Conservation (phyloP, 2,888 invertebrate genomes). For the Crossocerus cetratus region DNA sequence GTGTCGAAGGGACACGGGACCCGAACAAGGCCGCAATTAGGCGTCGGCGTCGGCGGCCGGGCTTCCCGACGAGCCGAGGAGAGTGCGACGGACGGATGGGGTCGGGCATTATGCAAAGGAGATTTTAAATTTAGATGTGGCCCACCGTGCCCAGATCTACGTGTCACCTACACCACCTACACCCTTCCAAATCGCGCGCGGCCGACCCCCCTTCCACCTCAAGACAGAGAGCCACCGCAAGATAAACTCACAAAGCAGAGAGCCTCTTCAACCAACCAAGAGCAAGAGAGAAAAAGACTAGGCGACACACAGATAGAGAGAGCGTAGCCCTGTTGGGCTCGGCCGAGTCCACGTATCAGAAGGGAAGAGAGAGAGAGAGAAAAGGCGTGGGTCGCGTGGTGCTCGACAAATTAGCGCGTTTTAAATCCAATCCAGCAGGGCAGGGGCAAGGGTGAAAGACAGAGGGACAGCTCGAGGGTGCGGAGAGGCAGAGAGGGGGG, state of each 20-base stretch:
- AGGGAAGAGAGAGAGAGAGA: constrained; percentile 15
- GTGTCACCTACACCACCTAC: constrained; percentile 19
- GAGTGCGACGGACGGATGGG: constrained; percentile 38
- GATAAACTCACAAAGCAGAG: background rate
- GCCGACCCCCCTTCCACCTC: background rate
- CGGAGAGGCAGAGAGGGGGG: constrained; percentile 1
- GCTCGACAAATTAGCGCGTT: constrained; percentile 76
- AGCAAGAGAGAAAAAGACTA: background rate
- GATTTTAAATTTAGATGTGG: constrained; percentile 76
- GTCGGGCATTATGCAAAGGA: constrained; percentile 75
- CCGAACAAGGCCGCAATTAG: constrained; percentile 73
- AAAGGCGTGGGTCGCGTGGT: constrained; percentile 57
- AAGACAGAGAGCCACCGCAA: background rate
- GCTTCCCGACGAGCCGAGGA: constrained; percentile 54
- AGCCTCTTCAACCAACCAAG: background rate
- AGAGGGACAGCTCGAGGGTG: background rate
- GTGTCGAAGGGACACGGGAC: constrained; percentile 72
- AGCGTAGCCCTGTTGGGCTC: background rate
- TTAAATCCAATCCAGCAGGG: constrained; percentile 74
- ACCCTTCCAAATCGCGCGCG: background rate
- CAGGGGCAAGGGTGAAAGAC: constrained; percentile 63
- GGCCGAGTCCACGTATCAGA: background rate
- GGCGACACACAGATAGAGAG: too few relatives aligned
- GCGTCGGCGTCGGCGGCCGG: constrained; percentile 44
- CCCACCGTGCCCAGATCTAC: constrained; percentile 56